A percentile compares a stretch with the other conserved stretches of the same genome.
These are phyloP conservation scores for Pangasius mekongensis DNA, from an alignment of 2,797 vertebrate species.

Conservation along the genomic window DNA sequence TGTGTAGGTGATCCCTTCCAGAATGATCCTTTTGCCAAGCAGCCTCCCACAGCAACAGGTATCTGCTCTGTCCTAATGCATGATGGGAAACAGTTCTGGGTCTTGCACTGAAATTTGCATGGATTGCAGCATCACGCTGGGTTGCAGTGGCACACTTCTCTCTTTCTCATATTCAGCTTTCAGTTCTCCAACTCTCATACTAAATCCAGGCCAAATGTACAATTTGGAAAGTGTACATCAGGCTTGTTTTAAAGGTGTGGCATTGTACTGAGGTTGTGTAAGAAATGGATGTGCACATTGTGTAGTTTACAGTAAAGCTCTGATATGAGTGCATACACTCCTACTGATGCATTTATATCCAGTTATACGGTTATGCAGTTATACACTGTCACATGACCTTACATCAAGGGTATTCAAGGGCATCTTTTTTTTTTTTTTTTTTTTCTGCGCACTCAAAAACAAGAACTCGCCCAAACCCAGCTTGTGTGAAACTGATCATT, in stretches of 20 bases:
- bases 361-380: not conserved
- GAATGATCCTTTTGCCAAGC: slow-evolving; percentile 92
- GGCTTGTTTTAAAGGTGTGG: slow-evolving; percentile 31
- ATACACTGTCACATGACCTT: not conserved
- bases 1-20: slow-evolving; percentile 90
- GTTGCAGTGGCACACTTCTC: slow-evolving; percentile 61
- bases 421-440: no score
- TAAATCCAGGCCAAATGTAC: slow-evolving; percentile 21
- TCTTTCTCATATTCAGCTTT: slow-evolving; percentile 62
- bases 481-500: not conserved
- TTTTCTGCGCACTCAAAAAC: not conserved
- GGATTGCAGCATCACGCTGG: slow-evolving; percentile 43
- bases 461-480: not conserved
- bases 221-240: slow-evolving; percentile 28
- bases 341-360: not conserved
- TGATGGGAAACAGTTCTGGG: slow-evolving; percentile 13
- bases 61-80: slow-evolving; percentile 42
- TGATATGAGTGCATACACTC: not conserved
- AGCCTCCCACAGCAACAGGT: slow-evolving; percentile 82
- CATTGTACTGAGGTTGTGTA: slow-evolving; percentile 26
- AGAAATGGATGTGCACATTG: not conserved
- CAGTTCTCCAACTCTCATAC: slow-evolving; percentile 63
- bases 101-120: slow-evolving; percentile 21
- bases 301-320: not conserved
- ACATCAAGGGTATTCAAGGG: not conserved